A percentile compares a stretch with the other conserved stretches of the same genome.
phyloP scores from a whole-genome alignment of 53 echinoderm and acorn worm species.

The Crossaster papposus region DNA sequence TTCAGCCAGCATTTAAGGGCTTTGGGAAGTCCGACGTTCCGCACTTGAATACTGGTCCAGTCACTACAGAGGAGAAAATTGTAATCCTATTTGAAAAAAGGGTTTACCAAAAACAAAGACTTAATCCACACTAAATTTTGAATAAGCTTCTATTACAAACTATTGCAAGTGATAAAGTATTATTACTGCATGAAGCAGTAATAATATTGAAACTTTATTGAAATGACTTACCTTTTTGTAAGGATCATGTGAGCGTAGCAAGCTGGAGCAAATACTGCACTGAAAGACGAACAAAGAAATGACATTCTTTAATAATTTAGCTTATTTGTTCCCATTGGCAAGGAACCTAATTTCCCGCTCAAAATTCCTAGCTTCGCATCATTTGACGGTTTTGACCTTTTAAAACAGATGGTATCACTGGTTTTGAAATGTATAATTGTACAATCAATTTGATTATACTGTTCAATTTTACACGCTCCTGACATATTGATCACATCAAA shows the following conservation, averaged over 20 bases:
- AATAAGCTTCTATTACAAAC: background rate
- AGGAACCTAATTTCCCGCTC: background rate
- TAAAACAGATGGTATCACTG: background rate
- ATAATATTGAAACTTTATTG: background rate
- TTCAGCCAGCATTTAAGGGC: slow-evolving; percentile 90
- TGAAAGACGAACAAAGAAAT: slow-evolving; percentile 49
- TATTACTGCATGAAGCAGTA: background rate
- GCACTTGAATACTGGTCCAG: slow-evolving; percentile 87
- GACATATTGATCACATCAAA: too few species aligned
- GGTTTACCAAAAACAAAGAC: too few species aligned
- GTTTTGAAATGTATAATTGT: background rate
- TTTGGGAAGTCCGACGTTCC: slow-evolving; percentile 78
- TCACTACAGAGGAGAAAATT: slow-evolving; percentile 55
- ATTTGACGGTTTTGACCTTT: background rate
- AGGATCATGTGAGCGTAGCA: slow-evolving; percentile 93
- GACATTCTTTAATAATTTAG: background rate
- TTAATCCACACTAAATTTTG: too few species aligned
- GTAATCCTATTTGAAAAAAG: background rate
- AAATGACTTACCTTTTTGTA: slow-evolving; percentile 76
- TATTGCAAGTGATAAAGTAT: background rate
- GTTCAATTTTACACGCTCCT: too few species aligned
- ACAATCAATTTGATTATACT: background rate
- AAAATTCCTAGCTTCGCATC: background rate
- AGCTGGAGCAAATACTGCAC: slow-evolving; percentile 94
- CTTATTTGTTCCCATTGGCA: background rate